Conservation (phyloP, 2,113 vertebrate species). For the Petromus typicus region DNA sequence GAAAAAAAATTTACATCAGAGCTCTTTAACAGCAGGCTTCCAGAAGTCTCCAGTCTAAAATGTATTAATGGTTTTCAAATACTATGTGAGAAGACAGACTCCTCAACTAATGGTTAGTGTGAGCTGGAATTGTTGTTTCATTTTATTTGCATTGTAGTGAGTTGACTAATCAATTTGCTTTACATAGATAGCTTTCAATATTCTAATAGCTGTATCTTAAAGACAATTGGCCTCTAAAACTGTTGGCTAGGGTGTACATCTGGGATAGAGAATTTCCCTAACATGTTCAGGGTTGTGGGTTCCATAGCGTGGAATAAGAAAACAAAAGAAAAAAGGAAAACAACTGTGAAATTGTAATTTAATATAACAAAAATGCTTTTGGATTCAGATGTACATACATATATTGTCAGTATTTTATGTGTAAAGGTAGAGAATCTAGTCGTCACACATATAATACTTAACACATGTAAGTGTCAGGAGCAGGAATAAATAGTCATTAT, state of each 20-base stretch:
- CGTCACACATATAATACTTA: not conserved
- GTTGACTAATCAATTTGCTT: not conserved
- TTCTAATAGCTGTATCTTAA: conserved; percentile 22
- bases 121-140: not conserved
- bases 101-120: not conserved
- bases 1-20: conserved; percentile 17
- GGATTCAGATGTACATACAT: not conserved
- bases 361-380: not conserved
- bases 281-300: not conserved
- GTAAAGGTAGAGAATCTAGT: not conserved
- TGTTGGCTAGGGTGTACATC: not conserved
- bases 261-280: not conserved
- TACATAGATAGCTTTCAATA: not conserved
- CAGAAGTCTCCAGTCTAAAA: not conserved
- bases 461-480: not conserved
- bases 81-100: not conserved
- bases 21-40: conserved; percentile 6
- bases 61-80: not conserved
- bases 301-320: not conserved
- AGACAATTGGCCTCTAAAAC: not conserved
- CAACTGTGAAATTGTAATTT: conserved; percentile 29
- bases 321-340: not conserved
- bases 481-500: not conserved
- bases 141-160: conserved; percentile 24
- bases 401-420: not conserved